Conservation (phyloP, 2,888 invertebrate species). For the Rhogogaster chlorosoma region DNA sequence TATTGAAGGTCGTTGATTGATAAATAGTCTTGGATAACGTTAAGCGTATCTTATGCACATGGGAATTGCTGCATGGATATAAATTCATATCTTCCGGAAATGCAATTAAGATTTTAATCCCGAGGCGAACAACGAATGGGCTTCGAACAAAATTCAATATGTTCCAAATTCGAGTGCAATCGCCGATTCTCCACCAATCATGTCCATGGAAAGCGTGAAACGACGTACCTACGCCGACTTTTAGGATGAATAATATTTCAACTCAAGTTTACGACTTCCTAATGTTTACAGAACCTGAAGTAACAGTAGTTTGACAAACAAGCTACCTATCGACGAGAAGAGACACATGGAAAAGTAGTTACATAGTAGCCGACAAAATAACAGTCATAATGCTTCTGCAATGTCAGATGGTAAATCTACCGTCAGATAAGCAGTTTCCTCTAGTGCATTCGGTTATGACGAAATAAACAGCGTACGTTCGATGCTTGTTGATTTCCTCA, state of each 20-base stretch:
- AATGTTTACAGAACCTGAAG: not conserved
- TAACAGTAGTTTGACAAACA: not conserved
- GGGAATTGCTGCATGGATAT: not conserved
- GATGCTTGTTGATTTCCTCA: not conserved
- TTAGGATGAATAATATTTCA: not conserved
- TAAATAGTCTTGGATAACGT: not conserved
- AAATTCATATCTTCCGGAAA: not conserved
- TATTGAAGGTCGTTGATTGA: conserved; percentile 34
- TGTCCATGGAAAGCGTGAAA: not conserved
- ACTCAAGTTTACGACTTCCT: not conserved
- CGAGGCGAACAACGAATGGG: not conserved
- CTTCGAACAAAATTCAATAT: no score
- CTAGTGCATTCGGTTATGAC: conserved; percentile 27
- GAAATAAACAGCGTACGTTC: not conserved
- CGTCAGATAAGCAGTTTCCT: conserved; percentile 23
- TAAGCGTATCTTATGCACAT: not conserved
- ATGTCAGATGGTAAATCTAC: not conserved
- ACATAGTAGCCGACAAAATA: conserved; percentile 28
- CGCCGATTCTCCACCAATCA: not conserved
- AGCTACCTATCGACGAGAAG: not conserved
- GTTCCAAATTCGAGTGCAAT: not conserved
- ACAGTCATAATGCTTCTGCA: not conserved
- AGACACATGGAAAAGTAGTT: conserved; percentile 4
- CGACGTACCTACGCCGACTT: not conserved
- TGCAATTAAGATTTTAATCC: not conserved